Conservation (phyloP, 2,888 invertebrate species). For the Bedellia somnulentella region DNA sequence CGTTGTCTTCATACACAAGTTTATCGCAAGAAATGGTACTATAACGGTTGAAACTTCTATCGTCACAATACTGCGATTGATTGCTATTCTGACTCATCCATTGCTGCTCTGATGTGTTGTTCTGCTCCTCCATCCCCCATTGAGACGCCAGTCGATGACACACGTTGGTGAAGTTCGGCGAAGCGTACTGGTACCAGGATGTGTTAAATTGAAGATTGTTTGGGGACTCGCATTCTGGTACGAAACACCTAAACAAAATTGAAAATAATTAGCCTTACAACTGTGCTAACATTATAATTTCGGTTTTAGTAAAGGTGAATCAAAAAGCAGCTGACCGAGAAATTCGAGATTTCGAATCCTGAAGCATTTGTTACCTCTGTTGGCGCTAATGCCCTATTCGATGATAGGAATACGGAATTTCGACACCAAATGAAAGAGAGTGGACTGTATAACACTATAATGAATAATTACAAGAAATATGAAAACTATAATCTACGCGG, state of each 20-base stretch:
- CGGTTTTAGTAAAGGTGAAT: too few species aligned
- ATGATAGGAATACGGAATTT: too few species aligned
- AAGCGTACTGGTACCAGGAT: conserved; percentile 48
- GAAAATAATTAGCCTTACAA: too few species aligned
- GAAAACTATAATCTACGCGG: too few species aligned
- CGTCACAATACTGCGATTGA: conserved; percentile 22
- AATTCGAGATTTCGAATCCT: conserved; percentile 1
- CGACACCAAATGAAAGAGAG: too few species aligned
- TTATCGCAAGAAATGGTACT: conserved; percentile 42
- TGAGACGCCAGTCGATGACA: conserved; percentile 29
- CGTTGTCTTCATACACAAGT: conserved; percentile 62
- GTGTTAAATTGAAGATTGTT: conserved; percentile 23
- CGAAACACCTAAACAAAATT: conserved; percentile 29
- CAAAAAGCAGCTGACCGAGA: not conserved
- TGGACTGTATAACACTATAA: too few species aligned
- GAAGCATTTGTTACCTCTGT: too few species aligned
- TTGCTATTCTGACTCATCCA: not conserved
- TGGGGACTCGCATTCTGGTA: conserved; percentile 33
- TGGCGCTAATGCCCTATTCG: too few species aligned
- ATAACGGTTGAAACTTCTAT: conserved; percentile 27
- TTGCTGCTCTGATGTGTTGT: not conserved
- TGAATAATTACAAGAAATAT: too few species aligned
- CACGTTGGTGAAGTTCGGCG: conserved; percentile 26
- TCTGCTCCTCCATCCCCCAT: not conserved
- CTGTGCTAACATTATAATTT: conserved; percentile 1